phyloP scores from a whole-genome alignment of 1,140 invertebrate genomes.

The Reticulitermes speratus region DNA sequence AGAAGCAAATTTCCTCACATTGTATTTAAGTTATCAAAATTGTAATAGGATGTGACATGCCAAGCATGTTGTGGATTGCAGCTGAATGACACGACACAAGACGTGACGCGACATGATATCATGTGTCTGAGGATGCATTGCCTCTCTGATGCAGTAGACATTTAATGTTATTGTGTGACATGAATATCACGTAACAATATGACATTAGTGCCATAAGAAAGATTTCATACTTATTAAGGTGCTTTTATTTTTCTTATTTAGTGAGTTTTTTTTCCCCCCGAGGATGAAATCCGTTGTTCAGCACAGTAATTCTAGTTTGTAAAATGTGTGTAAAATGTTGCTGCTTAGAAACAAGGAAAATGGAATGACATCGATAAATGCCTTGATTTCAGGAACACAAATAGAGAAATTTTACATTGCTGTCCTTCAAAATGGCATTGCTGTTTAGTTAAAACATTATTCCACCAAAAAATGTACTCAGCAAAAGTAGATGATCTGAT shows the following conservation, averaged over 20 bases:
- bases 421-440: background rate
- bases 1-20: background rate
- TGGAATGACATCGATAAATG: background rate
- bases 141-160: background rate
- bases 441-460: background rate
- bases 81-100: background rate
- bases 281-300: background rate
- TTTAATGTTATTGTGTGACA: background rate
- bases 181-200: background rate
- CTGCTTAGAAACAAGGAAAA: background rate
- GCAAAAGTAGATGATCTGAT: no score
- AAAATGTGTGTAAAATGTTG: background rate
- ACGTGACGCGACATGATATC: background rate
- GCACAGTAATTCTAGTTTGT: background rate
- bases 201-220: constrained; percentile 12
- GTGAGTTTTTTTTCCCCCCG: background rate
- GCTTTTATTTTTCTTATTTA: background rate
- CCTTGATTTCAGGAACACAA: background rate
- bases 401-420: background rate
- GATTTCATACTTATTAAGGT: background rate
- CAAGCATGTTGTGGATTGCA: background rate
- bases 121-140: background rate
- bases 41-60: background rate
- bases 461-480: background rate
- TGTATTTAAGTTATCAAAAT: background rate